Evolutionary conservation across 2,113 vertebrate species (phyloP), one percentile per base, ranked within the genome.

Genomic region (Oreotragus oreotragus): DNA sequence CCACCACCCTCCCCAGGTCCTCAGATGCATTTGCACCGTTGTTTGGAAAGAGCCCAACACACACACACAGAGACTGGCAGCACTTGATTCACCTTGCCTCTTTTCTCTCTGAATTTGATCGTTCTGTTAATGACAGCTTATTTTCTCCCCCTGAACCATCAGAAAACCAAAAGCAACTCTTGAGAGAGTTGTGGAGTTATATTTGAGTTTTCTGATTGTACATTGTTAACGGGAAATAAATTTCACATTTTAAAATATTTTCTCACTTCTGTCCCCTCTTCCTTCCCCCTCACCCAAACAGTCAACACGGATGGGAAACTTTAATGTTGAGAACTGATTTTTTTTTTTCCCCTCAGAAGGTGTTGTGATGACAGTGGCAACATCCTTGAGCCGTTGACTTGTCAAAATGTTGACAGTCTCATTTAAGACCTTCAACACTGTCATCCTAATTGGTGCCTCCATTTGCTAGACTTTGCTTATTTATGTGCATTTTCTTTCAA

Each of bases 1-100:
- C 51, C 49, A 14, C 27, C 85, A 76, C 60, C 88, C 89, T 91
- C 84, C 23, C 49, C 77, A 39, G 5, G 51, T 87, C 96, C 94
- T 91, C 90, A 96, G 91, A 97, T 97, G 95, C 86, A 58, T 97
- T 98, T 92, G 90, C 97, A 95, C 95, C 97, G 55, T 84, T 94
- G n/a, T 87, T 93, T 98, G 98, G 98, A 98, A 93, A 16, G 57
- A 96, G n/a, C 97, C 98, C 98, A 98, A 90, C 79, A 94, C 97
- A 97, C 95, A 90, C 79, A 94, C 97, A 97, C 95, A 97, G 97
- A 97, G 90, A 96, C 39, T 94, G 96, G 94, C 97, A 98, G 88
- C 6, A 77, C 93, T 98, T 98, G 94, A 96, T 95, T 91, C 97
- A 94, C 97, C 98, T 91, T 97, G 96, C 97, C 88, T 97, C 96